Evolutionary conservation across 1,140 invertebrate genomes (phyloP), one percentile per base, ranked within the genome.

Genomic region (Zeugodacus cucurbitae): DNA sequence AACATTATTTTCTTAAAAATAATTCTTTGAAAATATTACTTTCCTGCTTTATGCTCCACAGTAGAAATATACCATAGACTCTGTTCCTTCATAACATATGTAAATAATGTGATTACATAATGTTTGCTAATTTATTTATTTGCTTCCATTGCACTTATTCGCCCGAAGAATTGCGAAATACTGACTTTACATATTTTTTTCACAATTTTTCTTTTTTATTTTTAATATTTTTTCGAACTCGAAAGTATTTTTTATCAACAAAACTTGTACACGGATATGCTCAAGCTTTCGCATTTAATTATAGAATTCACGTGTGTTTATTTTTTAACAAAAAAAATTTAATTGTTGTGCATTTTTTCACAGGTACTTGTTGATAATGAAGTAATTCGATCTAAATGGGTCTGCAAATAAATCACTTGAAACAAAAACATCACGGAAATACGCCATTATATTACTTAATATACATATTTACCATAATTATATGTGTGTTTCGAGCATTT

Each of bases 311-410:
- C n/a, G 7, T 44, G 26, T 82, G 44, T 44, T 11, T 37, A 48
- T 41, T 82, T 82, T 48, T 48, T n/a, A 4, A 48, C 26, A 48
- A 20, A 0, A 34, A 70, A 26, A 34, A 82, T n/a, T 20, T 22
- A 48, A 14, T 82, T 6, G 26, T 54, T 3, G 48, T 8, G 41
- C 74, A 62, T 62, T 62, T 62, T n/a, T 26, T 26, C 58, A 26
- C 26, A n/a, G 8, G 0, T 14, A 82, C 70, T 82, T 48, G 26
- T 22, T 54, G 37, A 29, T 82, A 54, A 82, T 48, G 74, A 48
- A 29, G 74, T 82, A 82, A 82, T 82, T 82, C 48, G 74, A 82
- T n/a, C 41, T 22, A 82, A 74, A 74, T 74, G 67, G 22, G 67
- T 62, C 67, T 74, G 22, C 17, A 74, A 74, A 41, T 6, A 41